Conservation (phyloP, 1,140 invertebrate genomes). For the Drosophila serrata region DNA sequence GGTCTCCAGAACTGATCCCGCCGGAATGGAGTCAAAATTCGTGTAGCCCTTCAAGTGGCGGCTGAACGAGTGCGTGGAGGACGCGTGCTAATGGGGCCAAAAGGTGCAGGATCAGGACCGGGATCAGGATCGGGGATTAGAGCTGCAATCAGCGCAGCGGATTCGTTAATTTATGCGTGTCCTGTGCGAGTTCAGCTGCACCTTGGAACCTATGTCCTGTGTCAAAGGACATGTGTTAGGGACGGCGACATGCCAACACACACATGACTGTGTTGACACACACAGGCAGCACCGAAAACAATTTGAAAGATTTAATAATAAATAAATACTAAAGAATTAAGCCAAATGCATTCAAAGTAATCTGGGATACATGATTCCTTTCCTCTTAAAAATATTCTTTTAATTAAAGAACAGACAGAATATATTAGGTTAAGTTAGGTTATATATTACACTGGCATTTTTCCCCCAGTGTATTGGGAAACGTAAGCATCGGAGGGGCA, state of each 20-base stretch:
- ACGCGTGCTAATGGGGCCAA: conserved; percentile 82
- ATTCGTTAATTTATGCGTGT: conserved; percentile 77
- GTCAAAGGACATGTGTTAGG: conserved; percentile 76
- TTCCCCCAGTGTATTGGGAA: conserved; percentile 10
- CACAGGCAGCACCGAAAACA: conserved; percentile 42
- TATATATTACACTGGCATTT: not conserved
- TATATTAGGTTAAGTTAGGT: too few relatives aligned
- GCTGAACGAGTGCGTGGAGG: conserved; percentile 62
- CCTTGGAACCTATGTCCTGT: conserved; percentile 38
- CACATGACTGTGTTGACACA: conserved; percentile 82
- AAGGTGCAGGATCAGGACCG: conserved; percentile 57
- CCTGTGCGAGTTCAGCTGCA: conserved; percentile 70
- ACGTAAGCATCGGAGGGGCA: not conserved
- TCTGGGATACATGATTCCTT: too few relatives aligned
- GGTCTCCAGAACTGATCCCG: conserved; percentile 21
- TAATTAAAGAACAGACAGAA: not conserved
- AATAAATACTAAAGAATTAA: not conserved
- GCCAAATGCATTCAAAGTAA: not conserved
- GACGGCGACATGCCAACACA: conserved; percentile 73
- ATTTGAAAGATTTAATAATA: not conserved
- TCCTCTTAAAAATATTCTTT: not conserved
- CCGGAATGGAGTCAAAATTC: conserved; percentile 15
- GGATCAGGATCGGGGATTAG: conserved; percentile 47
- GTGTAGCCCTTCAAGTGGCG: conserved; percentile 64
- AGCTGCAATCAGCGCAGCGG: conserved; percentile 49